Evolutionary conservation across 2,888 invertebrate species (phyloP), one percentile per base, ranked within the genome.

Genomic region (Trichacis sp.): DNA sequence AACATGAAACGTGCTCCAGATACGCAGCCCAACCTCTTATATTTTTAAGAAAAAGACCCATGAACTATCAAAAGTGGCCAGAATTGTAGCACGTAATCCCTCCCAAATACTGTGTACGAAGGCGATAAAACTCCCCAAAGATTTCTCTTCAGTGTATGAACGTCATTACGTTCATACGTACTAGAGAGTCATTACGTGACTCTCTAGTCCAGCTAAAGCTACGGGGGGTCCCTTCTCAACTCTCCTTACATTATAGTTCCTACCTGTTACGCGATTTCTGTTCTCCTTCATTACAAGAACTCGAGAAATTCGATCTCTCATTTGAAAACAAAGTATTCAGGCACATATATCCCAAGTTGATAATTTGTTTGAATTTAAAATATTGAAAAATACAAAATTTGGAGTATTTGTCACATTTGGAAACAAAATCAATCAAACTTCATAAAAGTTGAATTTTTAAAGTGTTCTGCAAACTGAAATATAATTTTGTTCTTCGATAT

Each of bases 111-210:
- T 33, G 48, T 49, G 53, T 24, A 57, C 14, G 20, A 15, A 24
- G 15, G 43, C 54, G 38, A 64, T 65, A 65, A 60, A 30, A 20
- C 47, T 17, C 38, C 45, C 47, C 56, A 49, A 60, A 59, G 52
- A 60, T 60, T 60, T 60, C 51, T 40, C 47, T 53, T 14, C 1
- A 15, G 42, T 11, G 14, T 29, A 49, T 51, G 33, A 63, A 17
- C 48, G 51, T 43, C n/a, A n/a, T n/a, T n/a, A n/a, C n/a, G n/a
- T n/a, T n/a, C n/a, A n/a, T n/a, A n/a, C n/a, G n/a, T n/a, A n/a
- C n/a, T n/a, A n/a, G n/a, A n/a, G n/a, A 52, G 58, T 45, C 52
- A 60, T 64, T 64, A 64, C 64, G 60, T 60, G 59, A 60, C 60
- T 64, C 58, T 50, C 49, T 64, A 59, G 60, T 36, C 49, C 60